A percentile compares a stretch with the other conserved stretches of the same genome.
Conservation (phyloP, 35 echinoderm and acorn worm genomes). For the Holothuria glaberrima region DNA sequence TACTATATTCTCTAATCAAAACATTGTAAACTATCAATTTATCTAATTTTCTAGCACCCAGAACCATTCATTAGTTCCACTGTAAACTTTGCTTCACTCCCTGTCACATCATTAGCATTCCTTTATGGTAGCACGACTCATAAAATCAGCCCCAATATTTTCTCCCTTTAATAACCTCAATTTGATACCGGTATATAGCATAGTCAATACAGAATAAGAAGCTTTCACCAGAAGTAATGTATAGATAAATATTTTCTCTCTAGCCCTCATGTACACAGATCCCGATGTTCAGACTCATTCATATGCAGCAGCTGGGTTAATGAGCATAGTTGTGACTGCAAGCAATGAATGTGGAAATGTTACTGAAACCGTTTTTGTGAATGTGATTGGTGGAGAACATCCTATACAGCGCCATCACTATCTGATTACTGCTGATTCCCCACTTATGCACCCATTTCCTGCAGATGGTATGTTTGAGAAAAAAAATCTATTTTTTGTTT, state of each 20-base stretch:
- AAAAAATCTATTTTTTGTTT: background rate
- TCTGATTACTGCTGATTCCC: background rate
- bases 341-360: slow-evolving; percentile 26
- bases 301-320: background rate
- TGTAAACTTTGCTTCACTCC: no score
- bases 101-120: no score
- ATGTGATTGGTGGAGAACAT: slow-evolving; percentile 11
- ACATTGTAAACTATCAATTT: no score
- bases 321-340: background rate
- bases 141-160: no score
- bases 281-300: slow-evolving; percentile 2
- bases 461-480: background rate
- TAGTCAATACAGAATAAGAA: background rate
- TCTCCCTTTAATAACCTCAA: no score
- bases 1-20: no score
- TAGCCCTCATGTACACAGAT: background rate
- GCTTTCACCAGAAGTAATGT: background rate
- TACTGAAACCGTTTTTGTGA: background rate
- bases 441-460: background rate
- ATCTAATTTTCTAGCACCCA: no score
- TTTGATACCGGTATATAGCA: background rate
- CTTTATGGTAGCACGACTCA: no score
- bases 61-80: background rate
- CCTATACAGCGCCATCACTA: slow-evolving; percentile 50
- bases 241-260: background rate